Conservation (phyloP, 2,113 vertebrate species). For the Platycercus adscitus region DNA sequence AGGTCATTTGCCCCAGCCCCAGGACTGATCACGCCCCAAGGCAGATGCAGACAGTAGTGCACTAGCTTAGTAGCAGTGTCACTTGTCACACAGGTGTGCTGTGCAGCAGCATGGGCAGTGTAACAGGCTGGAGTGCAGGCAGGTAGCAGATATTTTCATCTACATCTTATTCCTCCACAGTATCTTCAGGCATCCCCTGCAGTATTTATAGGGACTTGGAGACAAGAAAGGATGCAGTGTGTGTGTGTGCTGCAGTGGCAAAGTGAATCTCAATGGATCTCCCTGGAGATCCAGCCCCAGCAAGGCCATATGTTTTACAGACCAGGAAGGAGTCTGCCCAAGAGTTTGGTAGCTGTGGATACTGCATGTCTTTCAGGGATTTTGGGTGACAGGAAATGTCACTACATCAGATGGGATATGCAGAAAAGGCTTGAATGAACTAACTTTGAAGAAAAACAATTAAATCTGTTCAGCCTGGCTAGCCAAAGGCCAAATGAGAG, state of each 20-base stretch:
- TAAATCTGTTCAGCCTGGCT: neutral
- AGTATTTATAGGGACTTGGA: too few species aligned
- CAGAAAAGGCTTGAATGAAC: neutral
- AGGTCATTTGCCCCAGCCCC: neutral
- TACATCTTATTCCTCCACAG: neutral
- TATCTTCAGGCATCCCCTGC: neutral
- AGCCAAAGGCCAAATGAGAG: neutral
- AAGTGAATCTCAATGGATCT: fast-evolving
- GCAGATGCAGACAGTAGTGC: neutral
- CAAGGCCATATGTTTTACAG: neutral
- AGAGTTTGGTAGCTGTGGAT: neutral
- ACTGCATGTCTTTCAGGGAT: neutral
- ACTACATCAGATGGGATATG: neutral
- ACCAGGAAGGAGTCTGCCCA: fast-evolving
- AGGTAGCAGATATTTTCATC: neutral
- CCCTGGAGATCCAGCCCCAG: neutral
- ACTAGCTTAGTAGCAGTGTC: neutral
- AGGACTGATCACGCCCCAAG: neutral
- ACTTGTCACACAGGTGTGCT: neutral
- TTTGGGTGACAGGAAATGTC: neutral
- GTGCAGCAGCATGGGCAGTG: neutral
- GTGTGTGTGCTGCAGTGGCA: neutral
- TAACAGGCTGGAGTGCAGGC: neutral
- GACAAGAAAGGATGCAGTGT: neutral
- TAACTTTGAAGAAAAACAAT: neutral